Conservation (phyloP, 2,113 vertebrate genomes). For the Sebastes schlegelii region DNA sequence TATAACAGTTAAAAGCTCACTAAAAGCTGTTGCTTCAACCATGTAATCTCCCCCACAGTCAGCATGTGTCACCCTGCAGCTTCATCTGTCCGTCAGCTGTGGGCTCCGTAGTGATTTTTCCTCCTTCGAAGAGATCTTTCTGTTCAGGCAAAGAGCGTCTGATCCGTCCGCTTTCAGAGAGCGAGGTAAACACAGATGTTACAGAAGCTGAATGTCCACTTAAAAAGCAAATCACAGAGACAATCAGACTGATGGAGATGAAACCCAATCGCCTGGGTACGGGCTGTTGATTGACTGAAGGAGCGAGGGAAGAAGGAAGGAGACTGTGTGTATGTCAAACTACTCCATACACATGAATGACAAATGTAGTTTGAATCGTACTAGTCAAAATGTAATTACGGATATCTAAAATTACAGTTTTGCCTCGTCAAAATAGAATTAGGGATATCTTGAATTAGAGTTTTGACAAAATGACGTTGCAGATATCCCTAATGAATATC, state of each 20-base stretch:
- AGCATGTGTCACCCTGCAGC: conserved; percentile 11
- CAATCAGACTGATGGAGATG: conserved; percentile 33
- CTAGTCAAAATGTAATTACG: too few relatives aligned
- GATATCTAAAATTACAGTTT: too few relatives aligned
- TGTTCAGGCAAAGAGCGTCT: background rate
- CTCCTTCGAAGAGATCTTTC: conserved; percentile 35
- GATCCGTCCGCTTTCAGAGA: conserved; percentile 18
- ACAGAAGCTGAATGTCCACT: conserved; percentile 47
- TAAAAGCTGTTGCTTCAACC: conserved; percentile 13
- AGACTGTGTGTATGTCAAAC: background rate
- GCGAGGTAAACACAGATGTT: conserved; percentile 37
- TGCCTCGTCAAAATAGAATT: too few relatives aligned
- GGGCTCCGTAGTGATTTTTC: conserved; percentile 15
- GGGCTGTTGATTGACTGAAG: conserved; percentile 5
- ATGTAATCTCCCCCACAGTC: conserved; percentile 3
- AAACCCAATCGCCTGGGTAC: conserved; percentile 14
- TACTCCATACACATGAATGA: too few relatives aligned
- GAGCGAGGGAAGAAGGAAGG: too few relatives aligned
- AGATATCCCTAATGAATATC: too few relatives aligned
- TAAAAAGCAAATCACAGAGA: conserved; percentile 38
- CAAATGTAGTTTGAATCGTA: too few relatives aligned
- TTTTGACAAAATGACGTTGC: too few relatives aligned
- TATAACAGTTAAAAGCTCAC: background rate
- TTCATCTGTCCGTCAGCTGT: conserved; percentile 29
- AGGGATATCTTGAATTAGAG: too few relatives aligned